Evolutionary conservation across 2,113 vertebrate species (phyloP), one percentile per base, ranked within the genome.

Genomic region (Cyprinodon variegatus): DNA sequence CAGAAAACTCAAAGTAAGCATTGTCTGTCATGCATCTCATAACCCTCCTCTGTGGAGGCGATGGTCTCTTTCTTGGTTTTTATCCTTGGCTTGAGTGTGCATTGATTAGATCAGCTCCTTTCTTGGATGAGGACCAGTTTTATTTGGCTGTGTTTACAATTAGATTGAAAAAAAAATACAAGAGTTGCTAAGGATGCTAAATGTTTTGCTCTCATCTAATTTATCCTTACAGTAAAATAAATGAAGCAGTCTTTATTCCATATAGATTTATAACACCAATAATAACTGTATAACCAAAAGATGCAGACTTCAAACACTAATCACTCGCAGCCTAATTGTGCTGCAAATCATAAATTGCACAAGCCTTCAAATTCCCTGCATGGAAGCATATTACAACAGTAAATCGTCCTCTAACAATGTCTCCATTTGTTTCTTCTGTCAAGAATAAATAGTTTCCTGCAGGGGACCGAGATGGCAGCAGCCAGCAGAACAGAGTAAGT

Each of bases 1-100:
- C 96, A 36, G 90, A 93, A 79, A 93, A 81, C 89, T 95, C 96
- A 90, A 97, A 95, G 97, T 99, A 96, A 97, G 98, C 89, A 72
- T 70, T 3, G 0, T 22, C 78, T 78, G 62, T 72, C 46, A 65
- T 43, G 50, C 50, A 68, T 76, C 64, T 83, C 68, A 57, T 87
- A 74, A 70, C 70, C 50, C 46, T 62, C 64, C 78, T 70, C 48
- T 45, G 48, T 3, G 50, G 36, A 78, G 65, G 67, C 61, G 14
- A 12, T 13, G 48, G 65, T 41, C 71, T 50, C 60, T 17, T 46
- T 50, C 71, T 66, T 68, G 12, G 78, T 68, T 77, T 82, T 20
- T 17, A 83, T 83, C 72, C 59, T 45, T 61, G 57, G 66, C 77
- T 83, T 40, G 65, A 76, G 70, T 0, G 17, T 68, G 86, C 74